phyloP scores from a whole-genome alignment of 2,113 vertebrate species.

The Turdus rufiventris region DNA sequence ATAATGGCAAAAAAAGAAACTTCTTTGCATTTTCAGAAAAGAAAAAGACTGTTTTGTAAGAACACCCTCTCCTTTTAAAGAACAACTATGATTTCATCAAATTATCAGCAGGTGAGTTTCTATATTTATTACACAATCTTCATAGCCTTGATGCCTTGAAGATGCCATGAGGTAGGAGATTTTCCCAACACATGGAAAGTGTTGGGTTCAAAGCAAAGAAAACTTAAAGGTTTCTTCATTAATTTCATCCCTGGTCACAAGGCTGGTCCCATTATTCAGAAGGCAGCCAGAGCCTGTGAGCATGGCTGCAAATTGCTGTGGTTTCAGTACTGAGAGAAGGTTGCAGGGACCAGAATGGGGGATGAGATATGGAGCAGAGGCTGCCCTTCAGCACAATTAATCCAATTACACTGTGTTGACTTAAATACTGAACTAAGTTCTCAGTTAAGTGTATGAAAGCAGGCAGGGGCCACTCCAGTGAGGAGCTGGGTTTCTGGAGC shows the following conservation, averaged over 20 bases:
- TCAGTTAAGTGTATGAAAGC: neutral
- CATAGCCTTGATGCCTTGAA: neutral
- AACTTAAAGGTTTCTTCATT: neutral
- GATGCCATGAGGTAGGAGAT: neutral
- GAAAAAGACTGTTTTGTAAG: neutral
- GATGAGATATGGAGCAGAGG: accelerated
- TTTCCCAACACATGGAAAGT: neutral
- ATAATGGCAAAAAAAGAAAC: neutral
- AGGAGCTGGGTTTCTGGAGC: neutral
- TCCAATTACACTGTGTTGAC: neutral
- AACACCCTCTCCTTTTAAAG: neutral
- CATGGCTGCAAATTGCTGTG: accelerated
- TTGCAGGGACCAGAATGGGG: neutral
- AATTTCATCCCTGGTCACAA: neutral
- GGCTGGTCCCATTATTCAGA: neutral
- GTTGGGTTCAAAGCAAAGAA: neutral
- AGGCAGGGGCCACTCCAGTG: neutral
- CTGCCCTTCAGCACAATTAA: neutral
- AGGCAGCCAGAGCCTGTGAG: neutral
- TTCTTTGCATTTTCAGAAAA: neutral
- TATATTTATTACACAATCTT: neutral
- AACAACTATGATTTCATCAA: neutral
- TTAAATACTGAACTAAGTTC: neutral
- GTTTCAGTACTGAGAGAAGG: neutral
- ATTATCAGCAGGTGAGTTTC: neutral